Percentiles rank a stretch among this genome's conserved stretches.
phyloP scores from a whole-genome alignment of 30 jellyfish, hydroid and myxozoan genomes.

The Morbakka virulenta region DNA sequence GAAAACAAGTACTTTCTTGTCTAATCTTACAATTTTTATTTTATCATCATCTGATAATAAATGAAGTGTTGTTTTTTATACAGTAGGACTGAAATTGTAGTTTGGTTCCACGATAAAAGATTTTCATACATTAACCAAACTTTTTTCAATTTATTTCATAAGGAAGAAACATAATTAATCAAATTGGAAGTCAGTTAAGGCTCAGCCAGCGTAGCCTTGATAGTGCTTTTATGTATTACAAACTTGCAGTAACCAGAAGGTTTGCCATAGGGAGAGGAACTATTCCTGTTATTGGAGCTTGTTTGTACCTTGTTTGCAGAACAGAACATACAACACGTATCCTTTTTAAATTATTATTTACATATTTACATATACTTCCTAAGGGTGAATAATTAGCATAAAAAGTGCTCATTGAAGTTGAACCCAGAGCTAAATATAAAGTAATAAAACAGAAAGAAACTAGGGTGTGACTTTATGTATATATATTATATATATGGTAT shows the following conservation, averaged over 20 bases:
- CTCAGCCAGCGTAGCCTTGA: slow-evolving; percentile 81
- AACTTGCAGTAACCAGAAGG: slow-evolving; percentile 78
- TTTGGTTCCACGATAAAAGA: no score
- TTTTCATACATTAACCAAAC: no score
- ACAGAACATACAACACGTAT: slow-evolving; percentile 96
- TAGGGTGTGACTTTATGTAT: no score
- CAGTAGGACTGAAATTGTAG: no score
- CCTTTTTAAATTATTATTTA: slow-evolving; percentile 5
- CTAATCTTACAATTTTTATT: no score
- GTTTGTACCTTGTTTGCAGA: slow-evolving; percentile 91
- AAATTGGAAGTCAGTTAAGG: slow-evolving; percentile 76
- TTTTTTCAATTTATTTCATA: neutral
- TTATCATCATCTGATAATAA: no score
- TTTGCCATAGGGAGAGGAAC: slow-evolving; percentile 85
- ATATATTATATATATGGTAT: no score
- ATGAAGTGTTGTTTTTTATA: no score
- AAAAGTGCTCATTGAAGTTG: no score
- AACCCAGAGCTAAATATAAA: no score
- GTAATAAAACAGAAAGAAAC: no score
- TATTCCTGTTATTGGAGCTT: slow-evolving; percentile 88
- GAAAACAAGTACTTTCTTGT: no score
- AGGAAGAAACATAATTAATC: slow-evolving; percentile 74
- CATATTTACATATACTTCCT: neutral
- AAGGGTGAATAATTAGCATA: neutral
- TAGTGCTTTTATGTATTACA: slow-evolving; percentile 88